A percentile compares a stretch with the other conserved stretches of the same genome.
phyloP scores from a whole-genome alignment of 2,797 vertebrate genomes.

The Glyptemys insculpta region DNA sequence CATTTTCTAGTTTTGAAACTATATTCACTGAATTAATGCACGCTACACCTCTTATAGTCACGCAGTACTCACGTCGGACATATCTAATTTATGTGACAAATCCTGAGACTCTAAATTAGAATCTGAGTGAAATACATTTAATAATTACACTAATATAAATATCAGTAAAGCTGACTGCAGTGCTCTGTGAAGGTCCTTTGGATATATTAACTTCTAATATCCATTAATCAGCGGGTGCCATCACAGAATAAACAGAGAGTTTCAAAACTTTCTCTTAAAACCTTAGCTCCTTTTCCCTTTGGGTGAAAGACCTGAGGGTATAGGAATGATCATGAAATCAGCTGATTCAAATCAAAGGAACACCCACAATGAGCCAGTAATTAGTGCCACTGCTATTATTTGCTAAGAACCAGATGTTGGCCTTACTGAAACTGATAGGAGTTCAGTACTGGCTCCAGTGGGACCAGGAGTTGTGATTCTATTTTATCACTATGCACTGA shows the following conservation, averaged over 20 bases:
- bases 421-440: constrained; percentile 53
- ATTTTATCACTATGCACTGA: constrained; percentile 10
- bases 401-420: constrained; percentile 69
- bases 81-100: constrained; percentile 35
- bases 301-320: constrained; percentile 49
- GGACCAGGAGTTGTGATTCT: constrained; percentile 20
- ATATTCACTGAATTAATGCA: not conserved
- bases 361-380: constrained; percentile 65
- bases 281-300: constrained; percentile 5
- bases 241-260: constrained; percentile 65
- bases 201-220: constrained; percentile 47
- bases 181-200: constrained; percentile 62
- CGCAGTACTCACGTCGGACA: constrained; percentile 22
- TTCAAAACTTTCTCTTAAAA: not conserved
- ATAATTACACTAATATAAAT: constrained; percentile 73
- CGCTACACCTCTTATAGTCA: not conserved
- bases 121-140: constrained; percentile 46
- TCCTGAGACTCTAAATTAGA: constrained; percentile 65
- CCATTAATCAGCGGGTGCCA: constrained; percentile 74
- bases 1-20: not conserved
- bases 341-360: constrained; percentile 19
- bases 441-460: constrained; percentile 36
- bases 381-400: constrained; percentile 66
- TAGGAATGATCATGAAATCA: constrained; percentile 60
- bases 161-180: constrained; percentile 63